Conservation (phyloP, 2,113 vertebrate species). For the Bettongia penicillata region DNA sequence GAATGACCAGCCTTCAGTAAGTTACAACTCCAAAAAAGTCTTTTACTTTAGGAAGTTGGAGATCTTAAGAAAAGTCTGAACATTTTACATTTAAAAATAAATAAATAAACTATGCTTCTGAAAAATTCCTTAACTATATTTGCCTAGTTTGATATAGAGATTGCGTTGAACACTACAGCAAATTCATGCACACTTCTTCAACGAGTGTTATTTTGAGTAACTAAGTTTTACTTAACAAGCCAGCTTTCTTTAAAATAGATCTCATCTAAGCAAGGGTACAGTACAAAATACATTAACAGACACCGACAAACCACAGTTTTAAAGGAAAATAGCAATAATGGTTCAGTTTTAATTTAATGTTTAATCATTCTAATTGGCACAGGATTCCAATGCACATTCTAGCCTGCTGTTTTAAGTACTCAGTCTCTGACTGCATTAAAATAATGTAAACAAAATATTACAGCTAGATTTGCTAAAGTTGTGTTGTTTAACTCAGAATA, state of each 20-base stretch:
- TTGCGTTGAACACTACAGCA: constrained; percentile 54
- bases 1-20: constrained; percentile 70
- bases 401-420: constrained; percentile 76
- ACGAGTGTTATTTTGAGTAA: constrained; percentile 54
- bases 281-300: constrained; percentile 58
- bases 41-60: constrained; percentile 66
- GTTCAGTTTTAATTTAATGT: constrained; percentile 81
- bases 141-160: constrained; percentile 55
- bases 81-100: constrained; percentile 57
- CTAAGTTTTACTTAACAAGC: constrained; percentile 74
- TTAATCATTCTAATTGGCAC: constrained; percentile 74
- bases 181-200: constrained; percentile 58
- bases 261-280: constrained; percentile 62
- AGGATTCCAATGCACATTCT: constrained; percentile 66
- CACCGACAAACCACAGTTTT: constrained; percentile 45
- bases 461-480: constrained; percentile 80
- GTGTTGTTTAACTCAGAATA: constrained; percentile 81
- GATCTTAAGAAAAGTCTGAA: constrained; percentile 1
- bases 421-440: constrained; percentile 69
- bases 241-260: constrained; percentile 63
- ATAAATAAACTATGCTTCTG: constrained; percentile 65
- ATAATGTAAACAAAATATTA: constrained; percentile 82
- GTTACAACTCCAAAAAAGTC: constrained; percentile 66
- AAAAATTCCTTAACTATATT: constrained; percentile 68
- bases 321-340: constrained; percentile 70